These are phyloP conservation scores for Naja naja DNA, from an alignment of 2,113 vertebrate genomes.

Conservation along the genomic window DNA sequence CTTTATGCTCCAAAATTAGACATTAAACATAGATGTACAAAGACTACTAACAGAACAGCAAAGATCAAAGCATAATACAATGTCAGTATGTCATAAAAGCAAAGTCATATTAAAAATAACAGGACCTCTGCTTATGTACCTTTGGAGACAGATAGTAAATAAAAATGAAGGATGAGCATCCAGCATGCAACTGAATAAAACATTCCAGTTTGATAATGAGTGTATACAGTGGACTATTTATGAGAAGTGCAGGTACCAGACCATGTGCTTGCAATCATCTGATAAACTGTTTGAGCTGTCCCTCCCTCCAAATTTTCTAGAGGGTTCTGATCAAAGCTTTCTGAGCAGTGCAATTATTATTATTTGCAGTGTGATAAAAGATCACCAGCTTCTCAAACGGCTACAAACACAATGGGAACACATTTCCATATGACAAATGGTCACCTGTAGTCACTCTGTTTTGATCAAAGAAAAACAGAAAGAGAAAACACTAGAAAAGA, in stretches of 20 bases:
- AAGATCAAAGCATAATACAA: conserved; percentile 65
- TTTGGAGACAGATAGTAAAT: conserved; percentile 60
- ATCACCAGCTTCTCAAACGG: neutral
- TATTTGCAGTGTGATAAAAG: neutral
- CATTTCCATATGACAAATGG: neutral
- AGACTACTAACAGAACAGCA: conserved; percentile 62
- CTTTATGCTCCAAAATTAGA: conserved; percentile 60
- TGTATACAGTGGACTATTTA: neutral
- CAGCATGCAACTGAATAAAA: conserved; percentile 84
- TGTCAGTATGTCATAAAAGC: conserved; percentile 52
- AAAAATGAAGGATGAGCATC: conserved; percentile 62
- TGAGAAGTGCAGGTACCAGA: neutral
- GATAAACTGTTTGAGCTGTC: neutral
- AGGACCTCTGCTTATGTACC: conserved; percentile 47
- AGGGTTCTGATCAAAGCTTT: neutral
- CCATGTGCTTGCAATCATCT: neutral
- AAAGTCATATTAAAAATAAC: conserved; percentile 56
- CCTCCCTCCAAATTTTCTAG: neutral
- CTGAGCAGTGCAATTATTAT: neutral
- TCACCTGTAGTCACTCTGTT: neutral
- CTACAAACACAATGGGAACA: neutral
- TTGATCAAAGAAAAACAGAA: conserved; percentile 48
- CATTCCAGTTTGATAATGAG: conserved; percentile 55
- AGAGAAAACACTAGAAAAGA: conserved; percentile 25
- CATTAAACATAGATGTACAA: conserved; percentile 65